These are phyloP conservation scores for Alces alces DNA, from an alignment of 2,113 vertebrate genomes.

Conservation along the genomic window DNA sequence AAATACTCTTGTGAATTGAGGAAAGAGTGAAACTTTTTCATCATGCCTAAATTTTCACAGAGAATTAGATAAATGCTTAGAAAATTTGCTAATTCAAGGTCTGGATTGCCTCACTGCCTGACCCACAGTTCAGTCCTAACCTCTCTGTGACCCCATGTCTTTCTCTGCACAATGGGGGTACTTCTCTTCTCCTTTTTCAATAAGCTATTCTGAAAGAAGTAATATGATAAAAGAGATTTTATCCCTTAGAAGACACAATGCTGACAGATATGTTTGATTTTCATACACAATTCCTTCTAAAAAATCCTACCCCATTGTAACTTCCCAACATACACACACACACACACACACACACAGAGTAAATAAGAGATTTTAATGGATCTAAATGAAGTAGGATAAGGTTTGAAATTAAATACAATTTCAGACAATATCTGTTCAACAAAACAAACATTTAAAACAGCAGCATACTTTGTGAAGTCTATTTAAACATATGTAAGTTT, in stretches of 20 bases:
- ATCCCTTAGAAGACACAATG: neutral
- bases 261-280: neutral
- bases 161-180: neutral
- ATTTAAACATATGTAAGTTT: neutral
- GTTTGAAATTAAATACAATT: neutral
- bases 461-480: neutral
- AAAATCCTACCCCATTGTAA: neutral
- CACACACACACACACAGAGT: neutral
- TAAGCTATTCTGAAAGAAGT: neutral
- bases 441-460: neutral
- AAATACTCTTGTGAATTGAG: conserved; percentile 33
- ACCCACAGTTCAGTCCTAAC: neutral
- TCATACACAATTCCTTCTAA: neutral
- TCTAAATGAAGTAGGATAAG: neutral
- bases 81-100: neutral
- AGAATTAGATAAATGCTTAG: conserved; percentile 20
- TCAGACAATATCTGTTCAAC: neutral
- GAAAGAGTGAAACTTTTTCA: conserved; percentile 38
- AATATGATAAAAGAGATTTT: neutral
- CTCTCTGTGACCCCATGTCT: neutral
- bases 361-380: neutral
- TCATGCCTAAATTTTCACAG: conserved; percentile 20
- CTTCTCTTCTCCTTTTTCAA: neutral
- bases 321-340: neutral
- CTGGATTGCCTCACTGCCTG: neutral